Percentiles rank a stretch among this genome's conserved stretches.
Conservation (phyloP, 2,797 vertebrate species). For the Oreochromis grahami region DNA sequence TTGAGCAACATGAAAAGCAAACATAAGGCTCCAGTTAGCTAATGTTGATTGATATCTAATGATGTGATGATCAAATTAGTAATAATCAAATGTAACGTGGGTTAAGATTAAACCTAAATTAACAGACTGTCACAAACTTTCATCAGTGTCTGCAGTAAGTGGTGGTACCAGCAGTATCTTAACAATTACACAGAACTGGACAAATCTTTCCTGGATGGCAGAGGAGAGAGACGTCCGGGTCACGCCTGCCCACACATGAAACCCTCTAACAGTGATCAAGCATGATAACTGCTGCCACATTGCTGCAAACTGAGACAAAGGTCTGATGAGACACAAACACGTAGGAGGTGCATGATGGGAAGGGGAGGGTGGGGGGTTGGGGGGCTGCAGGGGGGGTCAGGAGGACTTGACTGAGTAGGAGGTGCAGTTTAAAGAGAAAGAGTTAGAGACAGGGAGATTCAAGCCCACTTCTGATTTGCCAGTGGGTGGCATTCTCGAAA, state of each 20-base stretch:
- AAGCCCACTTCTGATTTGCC: slow-evolving; percentile 51
- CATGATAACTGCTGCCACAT: slow-evolving; percentile 45
- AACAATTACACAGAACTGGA: not conserved
- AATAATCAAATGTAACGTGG: not conserved
- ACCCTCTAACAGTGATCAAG: slow-evolving; percentile 46
- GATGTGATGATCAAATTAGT: not conserved
- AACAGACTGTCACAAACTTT: not conserved
- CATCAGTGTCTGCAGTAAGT: not conserved
- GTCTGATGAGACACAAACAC: slow-evolving; percentile 65
- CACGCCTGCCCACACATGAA: slow-evolving; percentile 40
- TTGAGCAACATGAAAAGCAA: not conserved
- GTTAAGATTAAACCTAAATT: not conserved
- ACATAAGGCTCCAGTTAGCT: not conserved
- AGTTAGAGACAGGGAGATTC: slow-evolving; percentile 32
- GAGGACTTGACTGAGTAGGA: slow-evolving; percentile 61
- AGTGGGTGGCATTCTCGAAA: slow-evolving; percentile 63
- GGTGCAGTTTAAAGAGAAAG: slow-evolving; percentile 51
- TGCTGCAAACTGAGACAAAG: slow-evolving; percentile 52
- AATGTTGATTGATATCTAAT: not conserved
- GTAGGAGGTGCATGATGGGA: slow-evolving; percentile 58
- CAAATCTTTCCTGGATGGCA: slow-evolving; percentile 10
- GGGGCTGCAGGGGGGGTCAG: slow-evolving; percentile 23
- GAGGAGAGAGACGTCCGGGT: slow-evolving; percentile 42
- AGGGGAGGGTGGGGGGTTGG: not conserved
- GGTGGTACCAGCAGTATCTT: not conserved